A percentile compares a stretch with the other conserved stretches of the same genome.
These are phyloP conservation scores for Calliopsis andreniformis DNA, from an alignment of 1,140 invertebrate species.

Conservation along the genomic window DNA sequence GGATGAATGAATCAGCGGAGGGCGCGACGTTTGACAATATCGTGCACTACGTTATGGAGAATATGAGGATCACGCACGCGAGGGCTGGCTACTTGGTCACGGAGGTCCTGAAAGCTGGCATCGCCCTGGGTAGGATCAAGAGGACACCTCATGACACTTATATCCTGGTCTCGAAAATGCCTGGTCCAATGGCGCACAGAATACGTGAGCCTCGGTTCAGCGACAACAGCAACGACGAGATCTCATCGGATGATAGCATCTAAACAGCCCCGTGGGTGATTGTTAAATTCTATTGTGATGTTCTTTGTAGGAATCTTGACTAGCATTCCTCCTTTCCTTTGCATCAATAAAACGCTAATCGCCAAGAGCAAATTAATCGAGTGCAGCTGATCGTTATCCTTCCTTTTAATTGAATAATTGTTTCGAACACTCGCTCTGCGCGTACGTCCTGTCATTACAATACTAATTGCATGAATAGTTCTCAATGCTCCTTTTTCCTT, in stretches of 20 bases:
- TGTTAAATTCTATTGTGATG: not conserved
- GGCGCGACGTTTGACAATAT: slow-evolving; percentile 73
- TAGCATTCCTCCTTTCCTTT: not conserved
- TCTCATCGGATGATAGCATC: not conserved
- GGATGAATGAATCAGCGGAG: slow-evolving; percentile 39
- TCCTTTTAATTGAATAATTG: slow-evolving; percentile 18
- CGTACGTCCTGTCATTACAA: not conserved
- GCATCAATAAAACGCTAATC: slow-evolving; percentile 9
- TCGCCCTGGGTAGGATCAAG: slow-evolving; percentile 71
- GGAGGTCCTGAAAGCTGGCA: slow-evolving; percentile 70
- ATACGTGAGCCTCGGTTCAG: slow-evolving; percentile 66
- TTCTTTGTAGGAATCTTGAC: not conserved
- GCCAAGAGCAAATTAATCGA: not conserved
- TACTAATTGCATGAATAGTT: not conserved
- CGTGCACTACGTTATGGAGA: slow-evolving; percentile 71
- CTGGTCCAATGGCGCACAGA: slow-evolving; percentile 49
- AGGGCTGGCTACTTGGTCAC: slow-evolving; percentile 67
- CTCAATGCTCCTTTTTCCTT: not conserved
- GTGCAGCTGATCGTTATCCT: not conserved
- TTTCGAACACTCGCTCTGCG: not conserved
- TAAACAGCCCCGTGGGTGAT: not conserved
- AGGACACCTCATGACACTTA: slow-evolving; percentile 66
- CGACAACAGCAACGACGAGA: slow-evolving; percentile 62
- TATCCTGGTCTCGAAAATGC: slow-evolving; percentile 50
- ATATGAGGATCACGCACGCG: slow-evolving; percentile 64